phyloP scores from a whole-genome alignment of 2,797 vertebrate genomes.

The Epinephelus malabaricus region DNA sequence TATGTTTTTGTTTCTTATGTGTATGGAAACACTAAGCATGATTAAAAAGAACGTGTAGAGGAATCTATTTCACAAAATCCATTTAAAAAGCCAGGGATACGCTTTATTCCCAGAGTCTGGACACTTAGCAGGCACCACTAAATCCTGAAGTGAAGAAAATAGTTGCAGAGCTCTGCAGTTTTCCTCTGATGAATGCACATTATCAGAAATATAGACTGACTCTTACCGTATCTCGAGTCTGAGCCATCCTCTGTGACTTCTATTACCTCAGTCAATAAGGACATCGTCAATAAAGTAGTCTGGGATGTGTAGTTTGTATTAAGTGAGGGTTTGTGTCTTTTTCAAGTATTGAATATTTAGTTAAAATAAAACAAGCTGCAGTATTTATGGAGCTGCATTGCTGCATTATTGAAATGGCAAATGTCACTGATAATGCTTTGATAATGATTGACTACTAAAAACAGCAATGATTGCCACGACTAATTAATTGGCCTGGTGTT shows the following conservation, averaged over 20 bases:
- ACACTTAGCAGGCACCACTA: slow-evolving; percentile 43
- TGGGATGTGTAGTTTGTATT: slow-evolving; percentile 59
- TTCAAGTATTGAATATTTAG: slow-evolving; percentile 41
- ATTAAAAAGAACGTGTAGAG: slow-evolving; percentile 4
- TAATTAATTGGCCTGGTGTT: slow-evolving; percentile 83
- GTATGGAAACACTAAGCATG: neutral
- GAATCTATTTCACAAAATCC: slow-evolving; percentile 45
- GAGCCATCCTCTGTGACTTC: slow-evolving; percentile 62
- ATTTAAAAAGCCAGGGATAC: slow-evolving; percentile 26
- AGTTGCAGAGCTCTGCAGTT: slow-evolving; percentile 73
- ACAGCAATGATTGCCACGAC: slow-evolving; percentile 54
- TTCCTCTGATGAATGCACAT: slow-evolving; percentile 73
- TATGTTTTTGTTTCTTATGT: neutral
- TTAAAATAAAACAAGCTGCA: slow-evolving; percentile 35
- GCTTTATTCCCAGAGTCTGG: slow-evolving; percentile 25
- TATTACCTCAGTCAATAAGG: slow-evolving; percentile 76
- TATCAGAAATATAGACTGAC: slow-evolving; percentile 72
- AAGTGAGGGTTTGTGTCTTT: slow-evolving; percentile 38
- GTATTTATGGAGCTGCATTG: slow-evolving; percentile 46
- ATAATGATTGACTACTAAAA: slow-evolving; percentile 44
- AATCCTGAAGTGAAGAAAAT: slow-evolving; percentile 62
- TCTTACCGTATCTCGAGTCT: slow-evolving; percentile 67
- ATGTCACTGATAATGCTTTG: slow-evolving; percentile 36
- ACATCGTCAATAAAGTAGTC: slow-evolving; percentile 66
- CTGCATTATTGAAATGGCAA: slow-evolving; percentile 28